phyloP scores from a whole-genome alignment of 2,797 vertebrate species.

The Danio tinwini region DNA sequence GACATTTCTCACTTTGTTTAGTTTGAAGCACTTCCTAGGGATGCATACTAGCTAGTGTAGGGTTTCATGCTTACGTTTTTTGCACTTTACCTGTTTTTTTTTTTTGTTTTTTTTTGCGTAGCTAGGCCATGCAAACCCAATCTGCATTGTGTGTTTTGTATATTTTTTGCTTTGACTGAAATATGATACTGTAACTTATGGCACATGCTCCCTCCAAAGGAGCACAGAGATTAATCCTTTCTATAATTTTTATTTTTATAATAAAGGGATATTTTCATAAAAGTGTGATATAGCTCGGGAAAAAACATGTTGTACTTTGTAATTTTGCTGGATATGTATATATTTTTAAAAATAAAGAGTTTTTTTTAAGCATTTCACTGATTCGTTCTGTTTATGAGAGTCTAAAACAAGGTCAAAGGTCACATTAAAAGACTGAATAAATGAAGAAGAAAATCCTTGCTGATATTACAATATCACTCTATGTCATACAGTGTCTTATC shows the following conservation, averaged over 20 bases:
- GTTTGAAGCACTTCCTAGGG: constrained; percentile 56
- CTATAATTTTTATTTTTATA: constrained; percentile 53
- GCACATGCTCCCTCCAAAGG: constrained; percentile 25
- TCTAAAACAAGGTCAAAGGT: neutral
- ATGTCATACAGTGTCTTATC: constrained; percentile 39
- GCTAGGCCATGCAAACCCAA: neutral
- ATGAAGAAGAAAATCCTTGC: neutral
- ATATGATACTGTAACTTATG: constrained; percentile 41
- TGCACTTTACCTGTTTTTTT: constrained; percentile 58
- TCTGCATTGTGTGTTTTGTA: neutral
- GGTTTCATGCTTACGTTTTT: neutral
- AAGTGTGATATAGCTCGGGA: constrained; percentile 19
- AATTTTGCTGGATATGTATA: constrained; percentile 63
- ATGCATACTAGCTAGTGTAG: constrained; percentile 2
- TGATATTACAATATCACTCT: neutral
- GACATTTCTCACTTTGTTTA: constrained; percentile 20
- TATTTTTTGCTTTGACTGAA: constrained; percentile 11
- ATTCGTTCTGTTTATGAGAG: neutral
- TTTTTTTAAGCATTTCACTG: constrained; percentile 50
- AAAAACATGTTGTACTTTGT: constrained; percentile 55
- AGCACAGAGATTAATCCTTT: constrained; percentile 36
- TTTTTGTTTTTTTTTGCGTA: constrained; percentile 5
- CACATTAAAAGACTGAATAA: neutral
- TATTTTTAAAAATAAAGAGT: constrained; percentile 73
- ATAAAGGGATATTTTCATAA: constrained; percentile 58